Evolutionary conservation across 2,888 invertebrate genomes (phyloP), one percentile per base, ranked within the genome.

Genomic region (Epirrhoe alternata): DNA sequence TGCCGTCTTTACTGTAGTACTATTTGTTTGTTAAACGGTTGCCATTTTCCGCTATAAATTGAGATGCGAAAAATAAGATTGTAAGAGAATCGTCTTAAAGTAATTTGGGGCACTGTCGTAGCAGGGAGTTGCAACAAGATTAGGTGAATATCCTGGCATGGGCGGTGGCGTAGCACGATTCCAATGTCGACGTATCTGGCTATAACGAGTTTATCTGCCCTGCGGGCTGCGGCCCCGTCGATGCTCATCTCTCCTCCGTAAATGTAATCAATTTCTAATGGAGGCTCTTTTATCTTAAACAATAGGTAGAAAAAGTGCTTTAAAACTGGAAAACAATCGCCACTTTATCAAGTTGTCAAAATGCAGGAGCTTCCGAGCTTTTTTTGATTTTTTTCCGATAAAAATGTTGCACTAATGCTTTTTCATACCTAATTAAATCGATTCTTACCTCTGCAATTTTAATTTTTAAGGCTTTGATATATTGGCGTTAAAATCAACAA

Each of bases 161-260:
- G 24, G 83, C 82, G 80, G 84, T 84, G 80, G 84, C 84, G 85
- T 82, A 83, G 81, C 76, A 71, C 81, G 77, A 62, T 69, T 70
- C 80, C 75, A 75, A 78, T 74, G 82, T 73, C 85, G 83, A 81
- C 86, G 88, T 88, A 87, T 90, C 89, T 87, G 84, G 83, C 83
- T 86, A 83, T 92, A 93, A 93, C 91, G 87, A 93, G 90, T 88
- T 93, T 93, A 92, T 91, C 89, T 90, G 90, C 90, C 92, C 91
- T 87, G 90, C 89, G 91, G 92, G 91, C 87, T 88, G 84, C 83
- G 77, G 80, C 84, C 81, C 78, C 82, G 73, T 74, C 84, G 80
- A 81, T 74, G 84, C 83, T 90, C 88, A 88, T 89, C 86, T 87
- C 84, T 84, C 86, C 84, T 84, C 82, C 80, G 84, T 83, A 86